phyloP scores from a whole-genome alignment of 1,140 invertebrate species.

The Dinoponera quadriceps region DNA sequence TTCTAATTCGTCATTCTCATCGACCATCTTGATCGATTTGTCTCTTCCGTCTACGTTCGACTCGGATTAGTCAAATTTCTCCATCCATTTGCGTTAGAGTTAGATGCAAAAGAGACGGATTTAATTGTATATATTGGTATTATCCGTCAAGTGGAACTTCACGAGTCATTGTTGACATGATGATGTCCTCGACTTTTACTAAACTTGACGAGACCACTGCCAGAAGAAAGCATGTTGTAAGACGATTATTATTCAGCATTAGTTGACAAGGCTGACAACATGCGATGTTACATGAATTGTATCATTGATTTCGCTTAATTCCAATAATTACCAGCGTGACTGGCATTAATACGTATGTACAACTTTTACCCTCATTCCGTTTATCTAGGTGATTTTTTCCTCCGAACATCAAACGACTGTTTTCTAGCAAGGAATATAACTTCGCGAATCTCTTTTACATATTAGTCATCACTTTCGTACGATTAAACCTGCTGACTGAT shows the following conservation, averaged over 20 bases:
- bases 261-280: slow-evolving; percentile 36
- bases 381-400: slow-evolving; percentile 37
- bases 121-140: slow-evolving; percentile 45
- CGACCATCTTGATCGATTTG: no score
- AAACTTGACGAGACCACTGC: slow-evolving; percentile 76
- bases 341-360: slow-evolving; percentile 68
- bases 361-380: slow-evolving; percentile 60
- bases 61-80: no score
- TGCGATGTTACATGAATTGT: slow-evolving; percentile 40
- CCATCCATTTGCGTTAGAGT: not conserved
- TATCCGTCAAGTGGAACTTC: slow-evolving; percentile 51
- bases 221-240: slow-evolving; percentile 75
- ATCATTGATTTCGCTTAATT: slow-evolving; percentile 52
- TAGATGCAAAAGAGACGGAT: slow-evolving; percentile 29
- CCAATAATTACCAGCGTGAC: slow-evolving; percentile 56
- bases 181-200: slow-evolving; percentile 71
- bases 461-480: slow-evolving; percentile 1
- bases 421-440: not conserved
- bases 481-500: slow-evolving; percentile 9
- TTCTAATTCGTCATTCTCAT: no score
- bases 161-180: slow-evolving; percentile 74
- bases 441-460: not conserved
- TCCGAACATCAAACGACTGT: not conserved
- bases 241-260: slow-evolving; percentile 63
- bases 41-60: no score